phyloP scores from a whole-genome alignment of 2,888 invertebrate species.

The Lacanobia wlatinum region DNA sequence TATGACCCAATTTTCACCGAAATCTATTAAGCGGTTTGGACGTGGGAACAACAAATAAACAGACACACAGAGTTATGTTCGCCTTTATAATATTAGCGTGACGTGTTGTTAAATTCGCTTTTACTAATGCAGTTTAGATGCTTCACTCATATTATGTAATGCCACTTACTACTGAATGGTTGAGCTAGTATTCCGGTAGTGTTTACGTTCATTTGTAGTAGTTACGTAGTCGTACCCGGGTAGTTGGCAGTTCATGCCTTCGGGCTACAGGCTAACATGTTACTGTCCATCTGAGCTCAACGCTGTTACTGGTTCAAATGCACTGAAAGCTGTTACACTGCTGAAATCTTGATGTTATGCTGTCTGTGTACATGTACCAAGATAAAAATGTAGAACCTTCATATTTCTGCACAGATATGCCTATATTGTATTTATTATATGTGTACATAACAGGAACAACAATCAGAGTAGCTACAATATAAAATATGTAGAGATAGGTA shows the following conservation, averaged over 20 bases:
- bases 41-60: neutral
- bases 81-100: no score
- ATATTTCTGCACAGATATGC: no score
- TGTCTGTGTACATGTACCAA: no score
- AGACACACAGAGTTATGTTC: no score
- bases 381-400: no score
- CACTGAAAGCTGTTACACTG: no score
- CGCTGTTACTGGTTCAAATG: neutral
- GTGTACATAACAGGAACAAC: no score
- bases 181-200: neutral
- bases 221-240: conserved; percentile 17
- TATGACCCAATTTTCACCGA: neutral
- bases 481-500: no score
- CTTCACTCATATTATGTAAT: neutral
- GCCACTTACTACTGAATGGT: neutral
- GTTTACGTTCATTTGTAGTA: conserved; percentile 32
- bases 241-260: conserved; percentile 19
- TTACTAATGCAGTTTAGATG: neutral
- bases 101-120: no score
- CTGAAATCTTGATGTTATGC: no score
- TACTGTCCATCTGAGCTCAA: conserved; percentile 28
- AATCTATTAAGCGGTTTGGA: neutral
- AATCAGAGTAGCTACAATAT: no score
- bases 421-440: no score
- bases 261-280: conserved; percentile 24